Evolutionary conservation across 2,888 invertebrate species (phyloP).

Genomic region (Noctua comes): DNA sequence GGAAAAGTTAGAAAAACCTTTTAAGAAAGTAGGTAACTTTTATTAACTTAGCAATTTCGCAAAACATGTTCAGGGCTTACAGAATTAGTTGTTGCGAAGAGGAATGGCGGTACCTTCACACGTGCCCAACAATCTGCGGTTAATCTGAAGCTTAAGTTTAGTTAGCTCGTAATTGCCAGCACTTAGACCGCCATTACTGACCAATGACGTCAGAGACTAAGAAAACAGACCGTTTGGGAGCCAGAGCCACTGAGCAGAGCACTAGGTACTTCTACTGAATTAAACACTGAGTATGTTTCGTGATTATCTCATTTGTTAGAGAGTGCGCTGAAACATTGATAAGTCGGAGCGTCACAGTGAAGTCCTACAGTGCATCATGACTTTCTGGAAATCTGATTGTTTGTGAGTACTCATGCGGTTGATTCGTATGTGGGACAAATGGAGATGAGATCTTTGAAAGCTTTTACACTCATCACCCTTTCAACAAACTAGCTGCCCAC

Average conservation of each 20-base stretch:
- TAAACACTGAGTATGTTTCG: neutral
- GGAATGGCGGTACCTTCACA: slow-evolving; percentile 18
- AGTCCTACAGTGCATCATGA: neutral
- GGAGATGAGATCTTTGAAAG: neutral
- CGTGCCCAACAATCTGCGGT: slow-evolving; percentile 3
- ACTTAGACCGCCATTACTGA: slow-evolving; percentile 25
- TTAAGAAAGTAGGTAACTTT: slow-evolving; percentile 10
- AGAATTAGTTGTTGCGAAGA: slow-evolving; percentile 29
- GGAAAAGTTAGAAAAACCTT: slow-evolving; percentile 16
- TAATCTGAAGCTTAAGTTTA: neutral
- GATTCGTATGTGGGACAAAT: neutral
- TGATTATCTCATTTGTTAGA: slow-evolving; percentile 13
- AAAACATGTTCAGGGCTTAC: slow-evolving; percentile 15
- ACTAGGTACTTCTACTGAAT: slow-evolving; percentile 7
- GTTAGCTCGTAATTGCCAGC: slow-evolving; percentile 32
- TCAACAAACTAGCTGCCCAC: neutral
- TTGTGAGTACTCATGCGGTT: neutral
- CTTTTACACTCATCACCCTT: neutral
- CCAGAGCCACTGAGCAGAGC: neutral
- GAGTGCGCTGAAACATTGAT: slow-evolving; percentile 19
- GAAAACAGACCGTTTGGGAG: slow-evolving; percentile 1
- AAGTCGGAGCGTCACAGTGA: neutral
- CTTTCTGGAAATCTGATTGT: neutral
- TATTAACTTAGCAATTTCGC: slow-evolving; percentile 14
- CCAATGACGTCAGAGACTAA: slow-evolving; percentile 27